Evolutionary conservation across 2,888 invertebrate genomes (phyloP), one percentile per base, ranked within the genome.

Genomic region (Aleiodes leptofemur): DNA sequence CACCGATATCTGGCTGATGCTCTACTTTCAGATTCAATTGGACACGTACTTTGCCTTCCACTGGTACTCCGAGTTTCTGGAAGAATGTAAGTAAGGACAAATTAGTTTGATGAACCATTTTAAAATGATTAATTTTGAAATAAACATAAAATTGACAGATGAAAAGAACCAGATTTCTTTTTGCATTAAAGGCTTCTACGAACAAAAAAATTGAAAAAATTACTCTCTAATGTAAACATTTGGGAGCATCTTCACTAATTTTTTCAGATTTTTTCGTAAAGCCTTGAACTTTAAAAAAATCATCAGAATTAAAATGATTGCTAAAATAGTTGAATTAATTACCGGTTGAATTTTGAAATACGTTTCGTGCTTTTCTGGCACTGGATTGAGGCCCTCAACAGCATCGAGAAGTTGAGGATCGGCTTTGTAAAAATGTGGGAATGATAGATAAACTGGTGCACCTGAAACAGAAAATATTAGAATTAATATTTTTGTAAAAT

Each of bases 341-440:
- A 96, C 96, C 84, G 96, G 95, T 89, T 96, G 96, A 85, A 97
- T 95, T 92, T 95, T 94, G 85, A 96, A 94, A 87, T 94, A 96
- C 0, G 95, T 94, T 83, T 93, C 93, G 84, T 97, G 97, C 73
- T 92, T 91, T 70, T 94, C 91, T 82, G 92, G 90, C 9, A 92
- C 90, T 0, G 97, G 96, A 3, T 91, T 91, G 8, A 97, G 90
- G 2, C 96, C 96, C 69, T 94, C 93, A 13, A 96, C 93, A 0
- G 92, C 92, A 0, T 93, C 90, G 14, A 94, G 86, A 0, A 96
- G 91, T 13, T 90, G 90, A 0, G 94, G 93, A 85, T 96, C 95
- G 0, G 96, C 95, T 79, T 96, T 94, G 87, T 94, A 95, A 90
- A 97, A 98, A 87, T 97, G 97, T 0, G 97, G 97, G 88, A 95